phyloP scores from a whole-genome alignment of 2,888 invertebrate species.

The Nycteola revayana region DNA sequence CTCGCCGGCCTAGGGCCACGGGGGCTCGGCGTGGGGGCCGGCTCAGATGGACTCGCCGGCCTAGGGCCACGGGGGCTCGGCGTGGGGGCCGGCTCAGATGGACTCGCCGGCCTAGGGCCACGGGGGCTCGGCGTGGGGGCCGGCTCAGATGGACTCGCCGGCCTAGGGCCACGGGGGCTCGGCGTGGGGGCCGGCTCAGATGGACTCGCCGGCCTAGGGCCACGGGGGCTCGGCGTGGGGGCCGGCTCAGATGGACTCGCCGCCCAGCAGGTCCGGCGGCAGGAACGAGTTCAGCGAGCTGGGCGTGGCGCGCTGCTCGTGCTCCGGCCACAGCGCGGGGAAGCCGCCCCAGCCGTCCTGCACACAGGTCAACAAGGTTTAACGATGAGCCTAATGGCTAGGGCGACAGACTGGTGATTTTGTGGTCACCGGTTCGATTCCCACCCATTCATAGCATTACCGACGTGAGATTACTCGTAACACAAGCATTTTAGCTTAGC shows the following conservation, averaged over 20 bases:
- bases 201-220: conserved; percentile 23
- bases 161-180: no score
- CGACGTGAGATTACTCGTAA: no score
- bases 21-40: conserved; percentile 2
- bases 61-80: conserved; percentile 93
- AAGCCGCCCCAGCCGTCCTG: conserved; percentile 78
- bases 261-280: conserved; percentile 93
- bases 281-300: conserved; percentile 93
- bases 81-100: conserved; percentile 87
- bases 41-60: conserved; percentile 92
- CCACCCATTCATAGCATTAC: no score
- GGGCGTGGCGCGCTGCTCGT: conserved; percentile 91
- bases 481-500: no score
- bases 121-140: conserved; percentile 2
- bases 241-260: conserved; percentile 88
- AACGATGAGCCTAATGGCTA: no score
- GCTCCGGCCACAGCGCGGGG: conserved; percentile 86
- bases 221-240: conserved; percentile 2
- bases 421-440: no score
- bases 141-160: conserved; percentile 89
- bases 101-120: conserved; percentile 22
- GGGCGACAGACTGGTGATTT: no score
- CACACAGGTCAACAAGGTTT: no score
- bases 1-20: conserved; percentile 20
- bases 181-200: conserved; percentile 24